These are phyloP conservation scores for Hestina assimilis DNA, from an alignment of 1,140 invertebrate genomes.

Conservation along the genomic window DNA sequence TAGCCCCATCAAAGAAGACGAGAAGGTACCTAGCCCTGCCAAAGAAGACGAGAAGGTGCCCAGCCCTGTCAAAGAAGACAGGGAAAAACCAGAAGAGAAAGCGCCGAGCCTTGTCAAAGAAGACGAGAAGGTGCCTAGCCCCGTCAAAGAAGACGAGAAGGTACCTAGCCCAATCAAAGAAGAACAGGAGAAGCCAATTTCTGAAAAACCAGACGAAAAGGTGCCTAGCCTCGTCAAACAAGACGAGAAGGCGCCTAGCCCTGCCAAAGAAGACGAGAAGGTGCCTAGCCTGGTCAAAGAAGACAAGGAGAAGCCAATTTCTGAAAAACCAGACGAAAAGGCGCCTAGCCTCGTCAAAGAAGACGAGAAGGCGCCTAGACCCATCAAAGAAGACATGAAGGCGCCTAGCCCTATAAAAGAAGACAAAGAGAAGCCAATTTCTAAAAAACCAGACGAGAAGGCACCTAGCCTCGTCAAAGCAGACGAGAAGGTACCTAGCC, in stretches of 20 bases:
- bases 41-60: slow-evolving; percentile 1
- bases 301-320: not conserved
- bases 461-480: not conserved
- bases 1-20: not conserved
- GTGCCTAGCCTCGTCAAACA: too few species aligned
- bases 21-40: not conserved
- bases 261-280: slow-evolving; percentile 13
- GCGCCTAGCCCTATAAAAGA: slow-evolving; percentile 3
- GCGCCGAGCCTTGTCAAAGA: not conserved
- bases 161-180: slow-evolving; percentile 13
- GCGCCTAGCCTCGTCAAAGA: not conserved
- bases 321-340: not conserved
- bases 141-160: slow-evolving; percentile 1
- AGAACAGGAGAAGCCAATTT: too few species aligned
- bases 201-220: not conserved
- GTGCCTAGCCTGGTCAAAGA: slow-evolving; percentile 15
- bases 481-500: not conserved
- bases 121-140: not conserved
- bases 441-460: too few species aligned
- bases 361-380: slow-evolving; percentile 3
- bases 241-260: slow-evolving; percentile 15
- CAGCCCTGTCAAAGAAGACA: slow-evolving; percentile 16
- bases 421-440: too few species aligned
- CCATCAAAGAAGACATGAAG: not conserved
- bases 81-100: not conserved